Evolutionary conservation across 2,113 vertebrate species (phyloP), one percentile per base, ranked within the genome.

Genomic region (Psammodynastes pulverulentus): DNA sequence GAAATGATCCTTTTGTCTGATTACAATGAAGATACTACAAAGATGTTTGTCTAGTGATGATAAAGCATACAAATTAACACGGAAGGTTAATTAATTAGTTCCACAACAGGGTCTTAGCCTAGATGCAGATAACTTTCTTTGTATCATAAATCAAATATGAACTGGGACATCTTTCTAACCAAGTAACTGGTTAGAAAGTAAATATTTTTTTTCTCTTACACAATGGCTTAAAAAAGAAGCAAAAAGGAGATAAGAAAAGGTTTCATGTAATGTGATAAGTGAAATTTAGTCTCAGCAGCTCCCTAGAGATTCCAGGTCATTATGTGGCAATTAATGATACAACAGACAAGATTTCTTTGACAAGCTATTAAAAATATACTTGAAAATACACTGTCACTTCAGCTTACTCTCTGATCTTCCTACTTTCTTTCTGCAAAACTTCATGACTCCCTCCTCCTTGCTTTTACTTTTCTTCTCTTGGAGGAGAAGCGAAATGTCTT

Each of bases 1-100:
- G 94, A 93, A 97, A 94, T 91, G 85, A 54, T 86, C 48, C 92
- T 94, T 93, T 62, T 86, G n/a, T 56, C 46, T 52, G 93, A 95
- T 86, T 95, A 92, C 91, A 89, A 93, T 93, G 46, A 92, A 95
- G 72, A 43, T 79, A 79, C 72, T 96, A 94, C 95, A 95, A 92
- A 86, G 29, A 62, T 86, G 7, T 51, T 89, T 48, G n/a, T 62
- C 39, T 54, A 94, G 94, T 85, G 95, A 93, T 91, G 91, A 93
- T 92, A 96, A 45, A 89, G 95, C 95, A 94, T 96, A 95, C 93
- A 88, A 39, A 79, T 88, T 34, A 84, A 88, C 39, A 53, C 7
- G 2, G 4, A 54, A 72, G 15, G 46, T 87, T 90, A 87, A 87
- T 88, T n/a, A 84, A 91, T 84, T n/a, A 84, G 34, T 9, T 86